Evolutionary conservation across 2,113 vertebrate genomes (phyloP).

Genomic region (Jaculus jaculus): DNA sequence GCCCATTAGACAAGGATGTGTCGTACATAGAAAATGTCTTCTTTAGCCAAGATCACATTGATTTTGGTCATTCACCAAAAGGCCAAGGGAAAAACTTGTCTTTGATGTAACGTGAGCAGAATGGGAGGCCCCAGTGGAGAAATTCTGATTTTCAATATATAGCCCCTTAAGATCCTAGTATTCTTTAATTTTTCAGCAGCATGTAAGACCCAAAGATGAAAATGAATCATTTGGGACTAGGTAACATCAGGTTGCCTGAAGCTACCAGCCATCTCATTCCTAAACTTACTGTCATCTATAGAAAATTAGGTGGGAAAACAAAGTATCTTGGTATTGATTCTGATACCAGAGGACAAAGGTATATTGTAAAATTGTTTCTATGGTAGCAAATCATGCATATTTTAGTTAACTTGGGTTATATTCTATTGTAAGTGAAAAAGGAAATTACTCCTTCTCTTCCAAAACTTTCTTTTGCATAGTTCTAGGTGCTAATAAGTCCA

Average conservation of each 20-base stretch:
- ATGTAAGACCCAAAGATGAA: neutral
- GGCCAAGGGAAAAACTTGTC: neutral
- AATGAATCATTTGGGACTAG: neutral
- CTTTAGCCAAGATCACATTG: neutral
- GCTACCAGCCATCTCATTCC: neutral
- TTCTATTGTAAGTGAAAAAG: neutral
- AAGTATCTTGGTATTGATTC: neutral
- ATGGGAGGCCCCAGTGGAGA: neutral
- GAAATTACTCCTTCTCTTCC: neutral
- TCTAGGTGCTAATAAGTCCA: neutral
- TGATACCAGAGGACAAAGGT: neutral
- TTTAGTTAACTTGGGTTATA: neutral
- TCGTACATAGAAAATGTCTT: neutral
- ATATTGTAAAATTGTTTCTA: neutral
- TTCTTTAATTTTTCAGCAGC: neutral
- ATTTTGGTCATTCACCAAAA: neutral
- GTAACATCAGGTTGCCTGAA: neutral
- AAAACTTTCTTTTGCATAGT: neutral
- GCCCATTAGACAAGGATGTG: rapidly evolving
- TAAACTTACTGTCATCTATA: neutral
- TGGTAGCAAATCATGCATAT: neutral
- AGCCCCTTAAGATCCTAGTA: neutral
- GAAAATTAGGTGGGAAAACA: neutral
- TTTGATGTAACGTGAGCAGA: neutral
- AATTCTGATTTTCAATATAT: neutral